phyloP scores from a whole-genome alignment of 2,888 invertebrate species.

The Heliconius aoede region DNA sequence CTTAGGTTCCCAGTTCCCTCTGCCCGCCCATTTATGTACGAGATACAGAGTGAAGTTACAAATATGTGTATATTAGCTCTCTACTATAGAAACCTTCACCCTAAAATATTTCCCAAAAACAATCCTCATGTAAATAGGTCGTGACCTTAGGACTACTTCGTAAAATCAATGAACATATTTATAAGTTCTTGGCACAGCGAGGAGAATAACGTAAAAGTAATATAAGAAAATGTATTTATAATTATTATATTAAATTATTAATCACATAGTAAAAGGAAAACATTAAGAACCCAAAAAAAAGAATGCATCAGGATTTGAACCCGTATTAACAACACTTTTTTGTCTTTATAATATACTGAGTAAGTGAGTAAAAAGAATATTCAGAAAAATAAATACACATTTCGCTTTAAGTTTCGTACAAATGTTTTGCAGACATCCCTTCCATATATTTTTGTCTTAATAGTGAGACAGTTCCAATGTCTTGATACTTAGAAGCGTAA shows the following conservation, averaged over 20 bases:
- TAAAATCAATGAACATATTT: constrained; percentile 18
- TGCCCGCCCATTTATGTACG: too few species aligned
- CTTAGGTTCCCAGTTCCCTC: neutral
- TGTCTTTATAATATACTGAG: too few species aligned
- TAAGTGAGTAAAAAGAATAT: neutral
- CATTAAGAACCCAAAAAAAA: too few species aligned
- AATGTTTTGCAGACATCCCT: neutral
- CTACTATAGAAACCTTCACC: neutral
- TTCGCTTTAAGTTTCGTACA: neutral
- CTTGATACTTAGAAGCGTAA: constrained; percentile 53
- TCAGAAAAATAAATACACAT: neutral
- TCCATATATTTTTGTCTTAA: constrained; percentile 22
- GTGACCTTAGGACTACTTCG: constrained; percentile 8
- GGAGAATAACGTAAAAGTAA: neutral
- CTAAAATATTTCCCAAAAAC: constrained; percentile 10
- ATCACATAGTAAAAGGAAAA: too few species aligned
- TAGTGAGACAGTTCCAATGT: constrained; percentile 47
- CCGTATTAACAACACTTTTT: too few species aligned
- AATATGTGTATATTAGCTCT: neutral
- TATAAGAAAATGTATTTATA: neutral
- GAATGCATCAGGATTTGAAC: too few species aligned
- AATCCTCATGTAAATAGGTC: neutral
- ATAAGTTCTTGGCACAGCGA: constrained; percentile 11
- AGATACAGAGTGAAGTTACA: too few species aligned
- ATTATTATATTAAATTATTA: too few species aligned